Conservation (phyloP, 2,888 invertebrate species). For the Aphodius sticticus region DNA sequence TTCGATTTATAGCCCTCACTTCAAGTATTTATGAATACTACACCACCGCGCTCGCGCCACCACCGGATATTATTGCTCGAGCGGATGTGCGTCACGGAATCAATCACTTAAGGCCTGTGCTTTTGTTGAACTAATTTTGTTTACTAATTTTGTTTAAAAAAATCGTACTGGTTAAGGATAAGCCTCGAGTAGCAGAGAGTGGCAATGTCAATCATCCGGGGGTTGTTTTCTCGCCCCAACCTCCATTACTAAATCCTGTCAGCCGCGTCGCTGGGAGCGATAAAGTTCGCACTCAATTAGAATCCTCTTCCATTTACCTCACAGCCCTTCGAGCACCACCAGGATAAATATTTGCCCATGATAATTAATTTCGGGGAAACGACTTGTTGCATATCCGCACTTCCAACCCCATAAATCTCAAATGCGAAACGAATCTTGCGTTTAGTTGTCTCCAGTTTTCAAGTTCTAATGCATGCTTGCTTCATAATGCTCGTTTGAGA, state of each 20-base stretch:
- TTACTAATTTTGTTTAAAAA: too few species aligned
- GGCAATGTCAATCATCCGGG: neutral
- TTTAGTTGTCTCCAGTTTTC: neutral
- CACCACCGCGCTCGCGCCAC: neutral
- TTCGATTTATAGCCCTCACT: conserved; percentile 31
- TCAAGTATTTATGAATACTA: conserved; percentile 28
- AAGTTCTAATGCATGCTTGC: neutral
- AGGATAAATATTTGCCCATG: conserved; percentile 14
- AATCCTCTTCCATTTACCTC: conserved; percentile 9
- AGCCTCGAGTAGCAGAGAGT: neutral
- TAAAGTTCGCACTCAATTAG: conserved; percentile 23
- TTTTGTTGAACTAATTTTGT: too few species aligned
- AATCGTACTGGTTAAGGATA: too few species aligned
- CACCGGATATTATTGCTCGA: neutral
- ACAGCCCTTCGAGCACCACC: conserved; percentile 11
- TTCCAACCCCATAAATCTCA: neutral
- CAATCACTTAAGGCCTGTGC: too few species aligned
- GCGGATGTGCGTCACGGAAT: neutral
- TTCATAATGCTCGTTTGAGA: neutral
- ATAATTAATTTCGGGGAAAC: neutral
- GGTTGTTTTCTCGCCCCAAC: neutral
- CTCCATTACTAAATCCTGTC: too few species aligned
- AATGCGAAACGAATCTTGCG: neutral
- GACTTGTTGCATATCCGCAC: neutral
- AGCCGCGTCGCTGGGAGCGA: conserved; percentile 24